Conservation (phyloP, 2,797 vertebrate species). For the Podarcis siculus region DNA sequence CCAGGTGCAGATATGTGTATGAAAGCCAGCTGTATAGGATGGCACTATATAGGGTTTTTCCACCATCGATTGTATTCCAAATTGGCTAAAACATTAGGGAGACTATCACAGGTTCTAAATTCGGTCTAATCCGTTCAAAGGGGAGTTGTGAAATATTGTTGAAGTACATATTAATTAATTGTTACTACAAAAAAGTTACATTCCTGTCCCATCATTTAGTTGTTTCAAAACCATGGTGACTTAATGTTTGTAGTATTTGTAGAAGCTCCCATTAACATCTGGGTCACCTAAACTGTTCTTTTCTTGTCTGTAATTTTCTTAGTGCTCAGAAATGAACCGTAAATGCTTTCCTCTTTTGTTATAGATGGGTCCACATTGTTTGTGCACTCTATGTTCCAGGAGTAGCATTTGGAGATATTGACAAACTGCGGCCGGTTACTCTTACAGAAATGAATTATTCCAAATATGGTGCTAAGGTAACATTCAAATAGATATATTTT, state of each 20-base stretch:
- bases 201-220: background rate
- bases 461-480: conserved; percentile 97
- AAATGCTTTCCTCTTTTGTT: conserved; percentile 49
- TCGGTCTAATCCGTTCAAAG: background rate
- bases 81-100: background rate
- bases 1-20: background rate
- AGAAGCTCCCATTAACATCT: background rate
- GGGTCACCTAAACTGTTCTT: background rate
- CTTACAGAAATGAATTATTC: conserved; percentile 99
- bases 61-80: background rate
- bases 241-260: background rate
- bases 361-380: conserved; percentile 98
- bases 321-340: background rate
- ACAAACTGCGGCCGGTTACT: conserved; percentile 95
- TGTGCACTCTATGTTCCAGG: conserved; percentile 98
- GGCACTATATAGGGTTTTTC: background rate
- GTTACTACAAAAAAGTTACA: background rate
- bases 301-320: background rate
- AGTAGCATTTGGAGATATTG: conserved; percentile 99
- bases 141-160: too few species aligned
- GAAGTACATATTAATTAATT: background rate
- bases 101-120: background rate
- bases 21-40: background rate
- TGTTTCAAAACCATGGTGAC: background rate
- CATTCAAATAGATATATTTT: conserved; percentile 45